Percentiles rank a stretch among this genome's conserved stretches.
These are phyloP conservation scores for Triplophysa yarkandensis DNA, from an alignment of 2,797 vertebrate genomes.

Conservation along the genomic window DNA sequence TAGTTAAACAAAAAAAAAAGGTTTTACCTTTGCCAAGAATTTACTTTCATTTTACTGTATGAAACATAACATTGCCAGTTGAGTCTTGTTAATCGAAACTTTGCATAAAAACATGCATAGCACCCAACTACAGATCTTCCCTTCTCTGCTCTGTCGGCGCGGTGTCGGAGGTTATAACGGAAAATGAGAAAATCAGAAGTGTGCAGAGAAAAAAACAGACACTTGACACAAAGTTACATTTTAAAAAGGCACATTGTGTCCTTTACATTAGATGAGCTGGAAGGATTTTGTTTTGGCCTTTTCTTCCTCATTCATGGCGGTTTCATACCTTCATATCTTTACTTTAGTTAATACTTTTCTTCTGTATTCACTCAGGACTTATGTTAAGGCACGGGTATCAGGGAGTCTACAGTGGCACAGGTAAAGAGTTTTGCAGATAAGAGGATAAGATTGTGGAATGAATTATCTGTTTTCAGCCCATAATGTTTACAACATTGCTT, in stretches of 20 bases:
- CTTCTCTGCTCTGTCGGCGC: conserved; percentile 92
- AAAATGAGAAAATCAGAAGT: conserved; percentile 78
- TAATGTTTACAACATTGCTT: conserved; percentile 9
- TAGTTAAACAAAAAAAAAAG: too few relatives aligned
- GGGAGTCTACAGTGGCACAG: conserved; percentile 14
- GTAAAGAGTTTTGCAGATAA: conserved; percentile 13
- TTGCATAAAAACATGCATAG: neutral
- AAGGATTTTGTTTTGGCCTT: conserved; percentile 48
- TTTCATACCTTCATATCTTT: conserved; percentile 56
- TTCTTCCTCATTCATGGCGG: conserved; percentile 65
- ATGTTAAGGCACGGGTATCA: conserved; percentile 35
- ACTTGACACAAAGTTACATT: conserved; percentile 86
- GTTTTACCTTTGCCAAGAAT: too few relatives aligned
- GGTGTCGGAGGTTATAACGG: conserved; percentile 91
- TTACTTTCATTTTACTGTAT: too few relatives aligned
- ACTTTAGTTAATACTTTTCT: conserved; percentile 28
- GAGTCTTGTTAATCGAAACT: neutral
- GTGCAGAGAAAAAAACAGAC: conserved; percentile 67
- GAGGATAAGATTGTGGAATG: neutral
- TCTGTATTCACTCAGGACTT: neutral
- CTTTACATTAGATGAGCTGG: conserved; percentile 52
- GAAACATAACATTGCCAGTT: neutral
- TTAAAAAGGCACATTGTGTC: too few relatives aligned
- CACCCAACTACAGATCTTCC: conserved; percentile 79
- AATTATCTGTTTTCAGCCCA: conserved; percentile 1